Percentiles rank a stretch among this genome's conserved stretches.
Evolutionary conservation across 1,140 invertebrate genomes (phyloP).

Genomic region (Homalodisca vitripennis): DNA sequence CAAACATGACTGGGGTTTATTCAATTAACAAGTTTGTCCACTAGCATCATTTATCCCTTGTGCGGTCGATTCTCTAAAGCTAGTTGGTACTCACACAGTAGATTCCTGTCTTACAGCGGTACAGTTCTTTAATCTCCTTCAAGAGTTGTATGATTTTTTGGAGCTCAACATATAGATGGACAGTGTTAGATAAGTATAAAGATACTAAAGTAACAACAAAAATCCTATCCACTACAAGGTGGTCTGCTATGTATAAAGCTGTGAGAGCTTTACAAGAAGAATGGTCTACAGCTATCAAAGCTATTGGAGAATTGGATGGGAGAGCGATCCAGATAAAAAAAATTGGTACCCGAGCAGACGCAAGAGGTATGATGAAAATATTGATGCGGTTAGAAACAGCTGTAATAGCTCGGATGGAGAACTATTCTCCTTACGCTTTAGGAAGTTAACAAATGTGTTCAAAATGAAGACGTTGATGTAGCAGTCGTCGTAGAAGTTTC

Average conservation of each 20-base stretch:
- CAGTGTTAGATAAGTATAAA: constrained; percentile 25
- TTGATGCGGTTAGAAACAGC: constrained; percentile 34
- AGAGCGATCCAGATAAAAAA: constrained; percentile 35
- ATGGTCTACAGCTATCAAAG: constrained; percentile 32
- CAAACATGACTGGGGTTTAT: constrained; percentile 43
- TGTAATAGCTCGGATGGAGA: constrained; percentile 28
- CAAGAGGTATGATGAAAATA: constrained; percentile 27
- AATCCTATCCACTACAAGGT: constrained; percentile 30
- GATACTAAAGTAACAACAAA: constrained; percentile 16
- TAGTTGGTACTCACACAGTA: constrained; percentile 43
- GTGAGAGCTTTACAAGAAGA: constrained; percentile 38
- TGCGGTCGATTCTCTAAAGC: constrained; percentile 46
- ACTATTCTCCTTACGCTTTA: constrained; percentile 20
- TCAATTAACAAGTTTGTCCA: constrained; percentile 41
- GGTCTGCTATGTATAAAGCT: constrained; percentile 36
- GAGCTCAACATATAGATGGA: constrained; percentile 38
- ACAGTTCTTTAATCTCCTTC: constrained; percentile 38
- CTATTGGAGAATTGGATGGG: constrained; percentile 27
- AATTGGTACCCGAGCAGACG: constrained; percentile 31
- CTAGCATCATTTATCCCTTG: constrained; percentile 42
- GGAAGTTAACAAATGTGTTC: constrained; percentile 17
- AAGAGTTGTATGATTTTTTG: constrained; percentile 40
- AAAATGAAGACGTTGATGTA: constrained; percentile 23
- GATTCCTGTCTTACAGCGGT: constrained; percentile 39
- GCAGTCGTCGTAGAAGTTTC: constrained; percentile 9